Conservation (phyloP, 2,797 vertebrate genomes). For the Phalloptychus januarius region DNA sequence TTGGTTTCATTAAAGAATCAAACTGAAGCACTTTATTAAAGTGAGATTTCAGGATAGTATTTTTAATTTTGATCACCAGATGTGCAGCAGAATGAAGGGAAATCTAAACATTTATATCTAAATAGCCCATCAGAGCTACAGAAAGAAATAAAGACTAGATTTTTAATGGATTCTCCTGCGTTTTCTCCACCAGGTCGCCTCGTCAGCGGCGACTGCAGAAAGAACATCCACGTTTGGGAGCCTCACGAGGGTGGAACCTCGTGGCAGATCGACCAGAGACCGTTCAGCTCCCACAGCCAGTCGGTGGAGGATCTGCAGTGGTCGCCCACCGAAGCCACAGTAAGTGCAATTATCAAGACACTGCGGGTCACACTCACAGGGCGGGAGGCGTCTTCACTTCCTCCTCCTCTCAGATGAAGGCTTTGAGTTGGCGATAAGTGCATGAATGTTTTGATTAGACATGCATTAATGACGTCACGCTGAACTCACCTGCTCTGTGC, state of each 20-base stretch:
- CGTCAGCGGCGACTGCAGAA: constrained; percentile 91
- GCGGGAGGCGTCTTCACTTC: background rate
- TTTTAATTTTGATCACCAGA: background rate
- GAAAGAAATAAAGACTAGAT: background rate
- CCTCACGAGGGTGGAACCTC: constrained; percentile 83
- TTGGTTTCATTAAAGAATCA: background rate
- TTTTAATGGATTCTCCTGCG: background rate
- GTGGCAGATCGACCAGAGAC: constrained; percentile 91
- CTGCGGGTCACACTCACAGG: background rate
- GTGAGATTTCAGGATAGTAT: background rate
- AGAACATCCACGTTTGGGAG: constrained; percentile 94
- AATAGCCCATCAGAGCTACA: background rate
- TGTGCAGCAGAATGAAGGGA: background rate
- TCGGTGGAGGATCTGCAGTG: constrained; percentile 95
- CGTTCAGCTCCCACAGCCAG: constrained; percentile 88
- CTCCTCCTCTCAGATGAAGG: background rate
- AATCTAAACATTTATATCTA: background rate
- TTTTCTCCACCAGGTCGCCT: constrained; percentile 81
- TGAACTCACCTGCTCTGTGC: background rate
- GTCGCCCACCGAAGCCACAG: constrained; percentile 92
- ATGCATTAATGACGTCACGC: background rate
- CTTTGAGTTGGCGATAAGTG: background rate
- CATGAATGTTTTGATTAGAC: background rate
- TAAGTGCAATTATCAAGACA: constrained; percentile 54
- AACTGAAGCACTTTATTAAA: background rate